These are phyloP conservation scores for Conopomorpha cramerella DNA, from an alignment of 1,140 invertebrate genomes.

Conservation along the genomic window DNA sequence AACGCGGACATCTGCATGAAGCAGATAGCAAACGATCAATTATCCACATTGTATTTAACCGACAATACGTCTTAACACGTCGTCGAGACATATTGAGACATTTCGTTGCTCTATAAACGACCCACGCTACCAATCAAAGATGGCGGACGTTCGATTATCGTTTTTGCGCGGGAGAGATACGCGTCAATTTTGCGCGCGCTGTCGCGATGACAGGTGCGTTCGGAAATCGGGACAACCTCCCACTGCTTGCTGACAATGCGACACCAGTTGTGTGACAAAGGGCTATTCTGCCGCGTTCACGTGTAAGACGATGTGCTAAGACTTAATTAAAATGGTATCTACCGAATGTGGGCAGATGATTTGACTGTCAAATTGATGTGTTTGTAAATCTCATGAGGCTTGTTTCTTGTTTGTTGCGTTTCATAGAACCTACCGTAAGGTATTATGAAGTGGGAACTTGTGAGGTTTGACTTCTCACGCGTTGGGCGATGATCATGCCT, in stretches of 20 bases:
- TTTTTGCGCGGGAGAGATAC: slow-evolving; percentile 14
- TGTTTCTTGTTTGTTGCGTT: too few species aligned
- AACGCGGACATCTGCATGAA: slow-evolving; percentile 28
- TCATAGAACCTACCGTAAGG: too few species aligned
- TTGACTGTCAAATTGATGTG: slow-evolving; percentile 16
- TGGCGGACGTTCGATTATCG: slow-evolving; percentile 8
- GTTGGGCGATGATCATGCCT: too few species aligned
- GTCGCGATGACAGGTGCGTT: slow-evolving; percentile 43
- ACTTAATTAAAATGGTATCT: slow-evolving; percentile 50
- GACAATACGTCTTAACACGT: slow-evolving; percentile 38
- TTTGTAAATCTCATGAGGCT: slow-evolving; percentile 19
- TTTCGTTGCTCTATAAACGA: slow-evolving; percentile 8
- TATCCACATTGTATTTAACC: slow-evolving; percentile 37
- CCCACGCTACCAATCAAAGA: slow-evolving; percentile 2
- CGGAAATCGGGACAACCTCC: slow-evolving; percentile 35
- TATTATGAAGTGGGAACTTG: slow-evolving; percentile 2
- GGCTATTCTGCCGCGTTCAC: slow-evolving; percentile 29
- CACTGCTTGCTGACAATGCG: slow-evolving; percentile 45
- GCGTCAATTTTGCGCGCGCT: slow-evolving; percentile 10
- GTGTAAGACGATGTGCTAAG: slow-evolving; percentile 31
- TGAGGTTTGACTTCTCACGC: slow-evolving; percentile 2
- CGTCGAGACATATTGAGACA: slow-evolving; percentile 37
- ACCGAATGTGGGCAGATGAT: slow-evolving; percentile 38
- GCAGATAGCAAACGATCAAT: slow-evolving; percentile 33
- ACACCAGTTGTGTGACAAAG: slow-evolving; percentile 22